A percentile compares a stretch with the other conserved stretches of the same genome.
Evolutionary conservation across 2,113 vertebrate genomes (phyloP).

Genomic region (Varanus komodoensis): DNA sequence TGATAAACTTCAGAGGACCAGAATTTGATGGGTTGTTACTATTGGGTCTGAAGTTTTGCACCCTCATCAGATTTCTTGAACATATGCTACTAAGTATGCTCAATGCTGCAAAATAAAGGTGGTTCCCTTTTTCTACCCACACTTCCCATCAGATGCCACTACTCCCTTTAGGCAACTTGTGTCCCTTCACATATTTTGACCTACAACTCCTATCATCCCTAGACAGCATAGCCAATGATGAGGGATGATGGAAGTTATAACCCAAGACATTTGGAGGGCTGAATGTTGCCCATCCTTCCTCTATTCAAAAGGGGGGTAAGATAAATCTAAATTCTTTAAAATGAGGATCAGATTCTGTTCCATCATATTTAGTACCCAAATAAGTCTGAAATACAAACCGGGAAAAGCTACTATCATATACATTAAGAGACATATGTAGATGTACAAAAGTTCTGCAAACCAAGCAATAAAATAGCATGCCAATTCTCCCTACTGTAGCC

Average conservation of each 20-base stretch:
- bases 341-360: background rate
- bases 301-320: background rate
- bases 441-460: background rate
- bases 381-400: background rate
- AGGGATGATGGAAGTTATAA: no score
- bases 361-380: background rate
- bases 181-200: no score
- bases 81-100: background rate
- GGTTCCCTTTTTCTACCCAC: background rate
- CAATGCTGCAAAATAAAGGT: background rate
- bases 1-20: no score
- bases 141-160: background rate
- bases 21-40: no score
- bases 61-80: background rate
- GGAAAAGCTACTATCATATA: background rate
- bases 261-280: no score
- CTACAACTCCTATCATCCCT: no score
- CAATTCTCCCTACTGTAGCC: background rate
- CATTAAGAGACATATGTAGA: background rate
- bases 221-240: no score
- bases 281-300: no score
- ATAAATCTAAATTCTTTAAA: background rate
- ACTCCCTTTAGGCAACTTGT: background rate
- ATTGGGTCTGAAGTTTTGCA: no score
- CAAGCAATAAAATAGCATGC: background rate